A percentile compares a stretch with the other conserved stretches of the same genome.
Conservation (phyloP, 2,888 invertebrate genomes). For the Lacanobia oleracea region DNA sequence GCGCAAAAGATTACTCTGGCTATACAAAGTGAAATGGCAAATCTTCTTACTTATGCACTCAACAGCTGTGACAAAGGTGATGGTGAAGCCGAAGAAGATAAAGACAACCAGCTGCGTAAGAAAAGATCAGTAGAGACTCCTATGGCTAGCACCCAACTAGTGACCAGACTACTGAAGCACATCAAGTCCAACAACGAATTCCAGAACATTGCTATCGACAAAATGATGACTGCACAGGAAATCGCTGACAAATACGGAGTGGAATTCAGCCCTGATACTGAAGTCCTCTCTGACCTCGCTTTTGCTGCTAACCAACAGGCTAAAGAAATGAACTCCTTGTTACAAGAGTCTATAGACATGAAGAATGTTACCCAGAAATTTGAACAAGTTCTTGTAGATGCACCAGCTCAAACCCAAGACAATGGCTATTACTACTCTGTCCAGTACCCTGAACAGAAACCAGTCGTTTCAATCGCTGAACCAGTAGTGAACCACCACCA, state of each 20-base stretch:
- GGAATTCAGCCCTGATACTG: conserved; percentile 83
- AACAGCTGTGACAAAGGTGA: conserved; percentile 70
- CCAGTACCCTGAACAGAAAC: conserved; percentile 63
- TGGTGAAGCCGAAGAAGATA: conserved; percentile 68
- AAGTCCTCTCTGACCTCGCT: conserved; percentile 83
- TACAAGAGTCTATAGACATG: conserved; percentile 76
- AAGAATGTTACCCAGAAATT: conserved; percentile 71
- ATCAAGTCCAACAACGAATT: conserved; percentile 86
- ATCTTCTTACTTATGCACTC: conserved; percentile 79
- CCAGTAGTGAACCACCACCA: conserved; percentile 64
- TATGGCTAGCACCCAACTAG: conserved; percentile 82
- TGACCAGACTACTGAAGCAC: conserved; percentile 83
- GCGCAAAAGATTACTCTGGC: conserved; percentile 79
- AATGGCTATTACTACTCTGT: conserved; percentile 67
- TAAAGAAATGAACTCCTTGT: conserved; percentile 79
- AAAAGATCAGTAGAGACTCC: conserved; percentile 83
- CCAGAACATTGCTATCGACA: conserved; percentile 87
- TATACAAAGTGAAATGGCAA: conserved; percentile 82
- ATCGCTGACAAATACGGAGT: conserved; percentile 87
- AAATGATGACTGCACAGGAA: conserved; percentile 88
- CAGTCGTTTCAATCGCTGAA: conserved; percentile 26
- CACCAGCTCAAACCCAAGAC: conserved; percentile 54
- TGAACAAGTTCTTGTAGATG: conserved; percentile 64
- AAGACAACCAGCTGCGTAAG: conserved; percentile 74
- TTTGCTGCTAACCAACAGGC: conserved; percentile 83